Conservation (phyloP, 23 tunicate genomes). For the Halocynthia aurantium region DNA sequence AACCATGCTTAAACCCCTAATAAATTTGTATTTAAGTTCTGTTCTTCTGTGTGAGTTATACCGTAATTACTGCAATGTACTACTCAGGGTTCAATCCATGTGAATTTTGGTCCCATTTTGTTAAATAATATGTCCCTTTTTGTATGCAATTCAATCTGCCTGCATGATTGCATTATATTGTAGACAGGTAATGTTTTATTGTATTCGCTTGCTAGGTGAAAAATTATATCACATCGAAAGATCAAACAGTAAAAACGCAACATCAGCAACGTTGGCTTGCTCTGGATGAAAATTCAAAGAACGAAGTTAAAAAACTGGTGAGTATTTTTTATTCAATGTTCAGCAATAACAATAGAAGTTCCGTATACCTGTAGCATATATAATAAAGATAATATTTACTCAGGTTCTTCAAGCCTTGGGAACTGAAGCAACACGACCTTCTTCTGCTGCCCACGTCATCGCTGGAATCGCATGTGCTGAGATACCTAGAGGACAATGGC, state of each 20-base stretch:
- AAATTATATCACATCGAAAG: slow-evolving; percentile 89
- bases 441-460: slow-evolving; percentile 94
- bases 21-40: no score
- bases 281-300: slow-evolving; percentile 49
- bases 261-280: slow-evolving; percentile 81
- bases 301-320: slow-evolving; percentile 53
- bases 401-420: slow-evolving; percentile 77
- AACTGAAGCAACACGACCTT: slow-evolving; percentile 82
- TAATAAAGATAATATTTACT: not conserved
- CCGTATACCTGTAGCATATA: not conserved
- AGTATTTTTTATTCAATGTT: slow-evolving; percentile 6
- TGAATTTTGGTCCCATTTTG: no score
- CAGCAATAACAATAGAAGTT: not conserved
- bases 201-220: slow-evolving; percentile 43
- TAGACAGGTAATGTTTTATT: not conserved
- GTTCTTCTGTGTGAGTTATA: no score
- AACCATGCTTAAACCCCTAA: no score
- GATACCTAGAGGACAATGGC: slow-evolving; percentile 78
- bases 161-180: no score
- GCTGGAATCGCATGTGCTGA: slow-evolving; percentile 99
- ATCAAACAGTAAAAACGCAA: slow-evolving; percentile 50
- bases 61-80: no score
- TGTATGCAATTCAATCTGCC: no score
- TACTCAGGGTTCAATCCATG: no score
- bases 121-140: no score